These are phyloP conservation scores for Nothoprocta pentlandii DNA, from an alignment of 2,113 vertebrate genomes.

Conservation along the genomic window DNA sequence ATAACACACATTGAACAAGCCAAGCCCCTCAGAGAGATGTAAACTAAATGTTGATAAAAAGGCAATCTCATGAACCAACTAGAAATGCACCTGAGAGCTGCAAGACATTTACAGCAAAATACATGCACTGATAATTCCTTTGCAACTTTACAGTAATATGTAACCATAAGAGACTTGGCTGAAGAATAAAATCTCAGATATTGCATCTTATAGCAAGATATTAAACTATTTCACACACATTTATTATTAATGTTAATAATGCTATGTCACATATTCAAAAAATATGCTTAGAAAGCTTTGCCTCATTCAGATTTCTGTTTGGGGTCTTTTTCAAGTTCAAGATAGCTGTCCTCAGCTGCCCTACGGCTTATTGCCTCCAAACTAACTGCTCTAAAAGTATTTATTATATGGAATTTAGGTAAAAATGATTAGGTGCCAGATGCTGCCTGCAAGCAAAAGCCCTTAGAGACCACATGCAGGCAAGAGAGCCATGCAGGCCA, in stretches of 20 bases:
- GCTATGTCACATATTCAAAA: neutral
- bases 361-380: neutral
- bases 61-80: neutral
- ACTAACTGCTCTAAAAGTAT: neutral
- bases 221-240: neutral
- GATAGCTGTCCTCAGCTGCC: neutral
- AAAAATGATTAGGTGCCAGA: neutral
- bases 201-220: too few species aligned
- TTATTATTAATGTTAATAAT: neutral
- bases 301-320: neutral
- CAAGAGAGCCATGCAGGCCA: neutral
- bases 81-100: neutral
- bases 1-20: neutral
- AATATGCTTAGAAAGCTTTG: neutral
- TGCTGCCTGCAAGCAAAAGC: neutral
- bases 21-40: neutral
- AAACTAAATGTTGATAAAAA: slow-evolving; percentile 4
- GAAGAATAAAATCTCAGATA: neutral
- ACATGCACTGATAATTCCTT: neutral
- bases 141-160: accelerated
- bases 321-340: neutral
- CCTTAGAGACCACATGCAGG: neutral
- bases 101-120: neutral
- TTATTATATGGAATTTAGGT: neutral
- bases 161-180: neutral